Conservation (phyloP, 2,888 invertebrate genomes). For the Penaeus monodon region DNA sequence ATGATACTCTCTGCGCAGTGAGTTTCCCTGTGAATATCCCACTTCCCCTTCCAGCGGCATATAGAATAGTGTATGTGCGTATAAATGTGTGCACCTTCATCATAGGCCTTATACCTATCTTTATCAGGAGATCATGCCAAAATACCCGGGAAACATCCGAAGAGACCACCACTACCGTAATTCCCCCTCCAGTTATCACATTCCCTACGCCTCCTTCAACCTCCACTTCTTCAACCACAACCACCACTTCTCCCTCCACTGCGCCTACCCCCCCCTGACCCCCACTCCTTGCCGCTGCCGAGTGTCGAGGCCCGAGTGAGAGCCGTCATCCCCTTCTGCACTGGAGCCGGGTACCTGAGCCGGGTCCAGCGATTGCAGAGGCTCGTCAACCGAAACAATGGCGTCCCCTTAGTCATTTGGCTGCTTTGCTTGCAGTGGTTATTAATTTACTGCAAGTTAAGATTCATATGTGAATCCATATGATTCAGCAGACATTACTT, state of each 20-base stretch:
- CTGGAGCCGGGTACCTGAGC: constrained; percentile 10
- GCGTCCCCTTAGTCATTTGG: constrained; percentile 25
- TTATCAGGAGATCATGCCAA: too few relatives aligned
- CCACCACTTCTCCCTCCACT: neutral
- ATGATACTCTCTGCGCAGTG: too few relatives aligned
- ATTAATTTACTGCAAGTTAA: constrained; percentile 29
- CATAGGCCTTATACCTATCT: too few relatives aligned
- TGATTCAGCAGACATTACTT: too few relatives aligned
- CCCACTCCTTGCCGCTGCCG: too few relatives aligned
- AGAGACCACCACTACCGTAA: neutral
- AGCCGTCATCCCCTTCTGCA: constrained; percentile 23
- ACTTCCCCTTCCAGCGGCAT: too few relatives aligned
- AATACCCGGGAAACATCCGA: too few relatives aligned
- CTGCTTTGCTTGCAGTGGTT: constrained; percentile 7
- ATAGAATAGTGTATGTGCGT: too few relatives aligned
- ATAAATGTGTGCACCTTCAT: too few relatives aligned
- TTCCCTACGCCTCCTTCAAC: neutral
- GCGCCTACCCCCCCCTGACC: neutral
- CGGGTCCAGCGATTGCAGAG: constrained; percentile 16
- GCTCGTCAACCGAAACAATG: constrained; percentile 14
- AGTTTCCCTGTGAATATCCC: too few relatives aligned
- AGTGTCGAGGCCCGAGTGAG: neutral
- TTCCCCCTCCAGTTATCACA: neutral
- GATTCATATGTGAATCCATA: too few relatives aligned
- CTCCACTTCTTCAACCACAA: neutral